phyloP scores from a whole-genome alignment of 2,888 invertebrate species.

The Malachius bipustulatus region DNA sequence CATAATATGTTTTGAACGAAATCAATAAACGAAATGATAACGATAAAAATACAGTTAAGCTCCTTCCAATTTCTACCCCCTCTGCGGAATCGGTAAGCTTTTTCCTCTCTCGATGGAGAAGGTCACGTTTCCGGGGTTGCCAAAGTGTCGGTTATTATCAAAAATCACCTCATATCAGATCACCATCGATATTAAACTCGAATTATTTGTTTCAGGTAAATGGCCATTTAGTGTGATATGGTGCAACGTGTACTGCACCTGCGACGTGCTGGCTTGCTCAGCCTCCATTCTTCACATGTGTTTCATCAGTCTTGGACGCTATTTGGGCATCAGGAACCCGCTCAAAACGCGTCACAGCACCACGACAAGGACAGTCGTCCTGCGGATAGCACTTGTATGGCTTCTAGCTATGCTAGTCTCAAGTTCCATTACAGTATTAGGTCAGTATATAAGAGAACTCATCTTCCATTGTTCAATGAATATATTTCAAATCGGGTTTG shows the following conservation, averaged over 20 bases:
- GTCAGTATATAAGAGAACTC: constrained; percentile 44
- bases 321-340: constrained; percentile 80
- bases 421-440: constrained; percentile 73
- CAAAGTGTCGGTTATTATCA: no score
- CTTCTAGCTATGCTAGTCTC: constrained; percentile 78
- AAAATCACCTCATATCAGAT: no score
- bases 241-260: constrained; percentile 92
- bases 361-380: constrained; percentile 67
- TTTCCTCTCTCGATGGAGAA: no score
- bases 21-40: no score
- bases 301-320: constrained; percentile 80
- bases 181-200: no score
- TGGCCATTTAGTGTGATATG: constrained; percentile 87
- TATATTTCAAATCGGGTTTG: no score
- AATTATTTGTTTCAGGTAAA: constrained; percentile 53
- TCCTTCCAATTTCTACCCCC: no score
- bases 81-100: no score
- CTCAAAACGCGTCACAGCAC: constrained; percentile 74
- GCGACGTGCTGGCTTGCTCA: constrained; percentile 90
- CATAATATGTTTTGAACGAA: no score
- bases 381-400: constrained; percentile 90
- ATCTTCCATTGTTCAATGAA: neutral
- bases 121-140: no score
- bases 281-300: constrained; percentile 95
- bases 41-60: no score